phyloP scores from a whole-genome alignment of 2,888 invertebrate species.

The Apoderus coryli region DNA sequence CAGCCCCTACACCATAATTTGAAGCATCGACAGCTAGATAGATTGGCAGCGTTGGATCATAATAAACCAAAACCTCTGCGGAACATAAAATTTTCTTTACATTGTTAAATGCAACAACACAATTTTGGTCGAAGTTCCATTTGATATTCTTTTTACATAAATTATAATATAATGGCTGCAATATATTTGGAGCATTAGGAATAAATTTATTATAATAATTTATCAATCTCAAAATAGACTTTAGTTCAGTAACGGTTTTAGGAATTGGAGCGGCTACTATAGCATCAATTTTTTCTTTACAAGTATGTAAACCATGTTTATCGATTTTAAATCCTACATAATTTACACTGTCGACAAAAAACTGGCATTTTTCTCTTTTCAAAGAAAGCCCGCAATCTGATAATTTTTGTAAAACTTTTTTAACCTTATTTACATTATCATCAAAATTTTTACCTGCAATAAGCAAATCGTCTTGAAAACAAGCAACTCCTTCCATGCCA shows the following conservation, averaged over 20 bases:
- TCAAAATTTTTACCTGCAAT: no score
- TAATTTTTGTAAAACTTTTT: no score
- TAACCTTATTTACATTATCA: no score
- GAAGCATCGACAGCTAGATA: conserved; percentile 11
- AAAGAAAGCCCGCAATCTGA: no score
- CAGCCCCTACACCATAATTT: conserved; percentile 19
- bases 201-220: conserved; percentile 16
- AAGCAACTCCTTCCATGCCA: conserved; percentile 9
- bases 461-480: conserved; percentile 11
- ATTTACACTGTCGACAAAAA: no score
- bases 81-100: conserved; percentile 13
- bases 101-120: no score
- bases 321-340: no score
- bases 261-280: conserved; percentile 12
- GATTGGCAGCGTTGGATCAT: conserved; percentile 11
- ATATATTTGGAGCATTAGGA: conserved; percentile 12
- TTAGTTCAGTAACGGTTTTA: conserved; percentile 11
- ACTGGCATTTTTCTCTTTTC: not conserved
- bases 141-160: no score
- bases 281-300: conserved; percentile 10
- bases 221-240: conserved; percentile 14
- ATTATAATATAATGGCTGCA: conserved; percentile 14
- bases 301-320: conserved; percentile 12
- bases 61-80: conserved; percentile 13
- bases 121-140: no score